phyloP scores from a whole-genome alignment of 2,797 vertebrate genomes.

The Pantherophis alleghaniensis region DNA sequence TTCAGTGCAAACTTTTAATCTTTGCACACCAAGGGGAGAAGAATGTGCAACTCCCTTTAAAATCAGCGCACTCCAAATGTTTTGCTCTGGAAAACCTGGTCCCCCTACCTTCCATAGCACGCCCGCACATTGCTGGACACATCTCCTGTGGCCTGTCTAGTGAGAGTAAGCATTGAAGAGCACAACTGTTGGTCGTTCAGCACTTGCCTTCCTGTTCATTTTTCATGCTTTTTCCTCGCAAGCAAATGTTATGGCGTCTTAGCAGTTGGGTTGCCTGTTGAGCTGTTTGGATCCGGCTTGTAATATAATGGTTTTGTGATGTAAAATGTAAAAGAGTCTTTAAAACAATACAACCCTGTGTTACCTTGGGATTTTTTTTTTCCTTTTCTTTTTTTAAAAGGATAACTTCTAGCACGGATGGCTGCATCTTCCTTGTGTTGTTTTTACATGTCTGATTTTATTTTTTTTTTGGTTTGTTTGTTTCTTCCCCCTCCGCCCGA shows the following conservation, averaged over 20 bases:
- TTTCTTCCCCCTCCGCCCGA: neutral
- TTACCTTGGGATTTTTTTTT: constrained; percentile 7
- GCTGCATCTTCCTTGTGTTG: neutral
- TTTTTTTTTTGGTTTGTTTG: neutral
- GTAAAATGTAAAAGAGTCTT: neutral
- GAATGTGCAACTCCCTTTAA: neutral
- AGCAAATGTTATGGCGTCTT: neutral
- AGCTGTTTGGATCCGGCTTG: neutral
- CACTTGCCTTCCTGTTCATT: neutral
- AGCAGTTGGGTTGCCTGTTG: neutral
- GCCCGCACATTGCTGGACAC: neutral
- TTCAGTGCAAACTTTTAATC: neutral
- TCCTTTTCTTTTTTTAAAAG: neutral
- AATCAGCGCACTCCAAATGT: neutral
- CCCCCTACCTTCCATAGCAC: neutral
- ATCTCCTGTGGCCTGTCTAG: neutral
- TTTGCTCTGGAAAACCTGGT: neutral
- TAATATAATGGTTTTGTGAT: neutral
- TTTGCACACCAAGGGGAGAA: neutral
- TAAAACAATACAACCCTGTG: neutral
- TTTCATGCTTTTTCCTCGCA: neutral
- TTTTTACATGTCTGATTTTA: neutral
- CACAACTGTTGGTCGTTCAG: neutral
- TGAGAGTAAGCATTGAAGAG: neutral
- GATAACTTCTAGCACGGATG: neutral